Percentiles rank a stretch among this genome's conserved stretches.
phyloP scores from a whole-genome alignment of 1,140 invertebrate species.

The Penaeus indicus region DNA sequence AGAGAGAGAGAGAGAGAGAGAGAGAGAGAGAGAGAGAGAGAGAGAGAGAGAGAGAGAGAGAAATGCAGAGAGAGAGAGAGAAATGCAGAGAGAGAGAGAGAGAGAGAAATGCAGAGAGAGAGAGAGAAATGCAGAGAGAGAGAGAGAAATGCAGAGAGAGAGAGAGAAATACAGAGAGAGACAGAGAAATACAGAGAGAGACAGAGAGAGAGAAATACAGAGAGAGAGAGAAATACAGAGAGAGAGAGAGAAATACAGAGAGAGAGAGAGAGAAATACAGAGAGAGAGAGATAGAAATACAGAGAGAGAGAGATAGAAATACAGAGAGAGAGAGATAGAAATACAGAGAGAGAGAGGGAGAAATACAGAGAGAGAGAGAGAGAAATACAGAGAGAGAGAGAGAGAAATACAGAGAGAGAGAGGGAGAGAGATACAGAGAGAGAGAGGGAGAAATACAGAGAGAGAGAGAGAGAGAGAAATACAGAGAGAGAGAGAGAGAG shows the following conservation, averaged over 20 bases:
- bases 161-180: background rate
- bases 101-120: background rate
- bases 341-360: background rate
- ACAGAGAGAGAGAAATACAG: background rate
- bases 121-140: background rate
- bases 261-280: background rate
- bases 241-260: background rate
- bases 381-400: background rate
- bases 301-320: background rate
- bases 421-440: background rate
- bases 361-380: background rate
- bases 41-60: too few relatives aligned
- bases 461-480: background rate
- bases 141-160: background rate
- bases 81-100: background rate
- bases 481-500: slow-evolving; percentile 6
- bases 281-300: background rate
- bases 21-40: background rate
- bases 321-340: background rate
- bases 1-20: background rate
- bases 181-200: background rate
- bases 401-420: slow-evolving; percentile 1
- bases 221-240: background rate
- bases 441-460: background rate
- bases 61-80: background rate